A percentile compares a stretch with the other conserved stretches of the same genome.
phyloP scores from a whole-genome alignment of 2,888 invertebrate species.

The Corbicula japonica region DNA sequence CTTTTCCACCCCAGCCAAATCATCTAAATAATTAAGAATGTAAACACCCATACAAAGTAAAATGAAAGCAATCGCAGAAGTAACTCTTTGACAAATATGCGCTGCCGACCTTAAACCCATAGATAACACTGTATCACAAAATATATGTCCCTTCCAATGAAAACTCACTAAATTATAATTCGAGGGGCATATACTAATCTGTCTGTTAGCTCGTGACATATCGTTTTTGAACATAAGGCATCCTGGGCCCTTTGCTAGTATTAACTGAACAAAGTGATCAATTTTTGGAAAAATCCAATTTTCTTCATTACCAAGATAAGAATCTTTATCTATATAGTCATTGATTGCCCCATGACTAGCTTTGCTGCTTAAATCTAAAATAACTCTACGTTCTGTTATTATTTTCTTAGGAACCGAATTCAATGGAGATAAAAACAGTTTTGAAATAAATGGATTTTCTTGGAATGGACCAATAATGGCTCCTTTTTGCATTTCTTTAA shows the following conservation, averaged over 20 bases:
- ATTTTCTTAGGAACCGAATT: conserved; percentile 10
- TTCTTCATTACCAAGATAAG: neutral
- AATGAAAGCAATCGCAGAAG: conserved; percentile 14
- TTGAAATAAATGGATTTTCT: neutral
- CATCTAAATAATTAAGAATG: conserved; percentile 21
- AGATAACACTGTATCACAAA: conserved; percentile 17
- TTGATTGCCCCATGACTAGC: neutral
- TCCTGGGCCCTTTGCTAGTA: conserved; percentile 12
- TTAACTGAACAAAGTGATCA: conserved; percentile 17
- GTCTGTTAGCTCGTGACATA: conserved; percentile 14
- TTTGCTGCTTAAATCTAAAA: conserved; percentile 14
- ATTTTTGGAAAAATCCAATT: conserved; percentile 11
- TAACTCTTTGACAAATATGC: conserved; percentile 1
- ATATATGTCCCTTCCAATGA: conserved; percentile 11
- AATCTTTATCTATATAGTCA: conserved; percentile 7
- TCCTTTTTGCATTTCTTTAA: neutral
- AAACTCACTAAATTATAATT: conserved; percentile 29
- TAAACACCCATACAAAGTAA: conserved; percentile 2
- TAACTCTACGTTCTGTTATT: neutral
- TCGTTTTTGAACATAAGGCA: conserved; percentile 22
- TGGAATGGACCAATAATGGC: conserved; percentile 9
- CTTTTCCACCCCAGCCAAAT: conserved; percentile 20
- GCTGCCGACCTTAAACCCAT: conserved; percentile 17
- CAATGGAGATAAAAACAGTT: conserved; percentile 12
- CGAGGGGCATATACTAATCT: conserved; percentile 24